Percentiles rank a stretch among this genome's conserved stretches.
These are phyloP conservation scores for Leptopilina clavipes DNA, from an alignment of 1,140 invertebrate genomes.

Conservation along the genomic window DNA sequence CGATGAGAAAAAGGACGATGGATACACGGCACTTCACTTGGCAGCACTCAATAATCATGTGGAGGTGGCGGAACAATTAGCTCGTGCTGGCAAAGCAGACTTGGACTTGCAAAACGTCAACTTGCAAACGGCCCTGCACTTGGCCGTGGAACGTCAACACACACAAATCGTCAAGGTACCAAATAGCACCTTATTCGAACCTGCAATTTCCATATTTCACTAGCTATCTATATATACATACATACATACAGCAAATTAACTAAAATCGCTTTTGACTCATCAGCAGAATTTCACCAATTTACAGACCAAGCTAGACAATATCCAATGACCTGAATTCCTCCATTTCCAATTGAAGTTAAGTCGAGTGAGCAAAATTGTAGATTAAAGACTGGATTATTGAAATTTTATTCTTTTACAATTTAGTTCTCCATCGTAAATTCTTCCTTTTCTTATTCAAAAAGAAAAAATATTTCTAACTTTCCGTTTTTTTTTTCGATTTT, in stretches of 20 bases:
- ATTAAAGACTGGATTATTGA: conserved; percentile 16
- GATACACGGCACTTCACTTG: conserved; percentile 96
- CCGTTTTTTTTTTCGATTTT: too few relatives aligned
- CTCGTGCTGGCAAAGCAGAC: conserved; percentile 90
- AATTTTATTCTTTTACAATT: conserved; percentile 5
- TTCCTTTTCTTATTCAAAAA: too few relatives aligned
- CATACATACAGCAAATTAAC: not conserved
- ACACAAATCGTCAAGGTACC: conserved; percentile 91
- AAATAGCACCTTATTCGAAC: not conserved
- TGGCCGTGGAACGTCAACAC: conserved; percentile 96
- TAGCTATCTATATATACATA: too few relatives aligned
- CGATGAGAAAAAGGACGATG: conserved; percentile 98
- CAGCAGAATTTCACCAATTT: conserved; percentile 9
- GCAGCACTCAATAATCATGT: conserved; percentile 98
- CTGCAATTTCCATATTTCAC: not conserved
- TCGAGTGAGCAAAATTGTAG: not conserved
- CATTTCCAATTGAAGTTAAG: conserved; percentile 5
- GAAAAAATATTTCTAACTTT: too few relatives aligned
- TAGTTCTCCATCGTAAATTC: not conserved
- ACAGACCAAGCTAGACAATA: not conserved
- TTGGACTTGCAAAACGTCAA: conserved; percentile 97
- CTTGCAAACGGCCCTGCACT: conserved; percentile 95
- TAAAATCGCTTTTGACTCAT: not conserved
- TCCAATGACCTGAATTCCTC: conserved; percentile 22
- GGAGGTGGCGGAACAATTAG: conserved; percentile 94